Conservation (phyloP, 1,140 invertebrate species). For the Trichonephila clavipes region DNA sequence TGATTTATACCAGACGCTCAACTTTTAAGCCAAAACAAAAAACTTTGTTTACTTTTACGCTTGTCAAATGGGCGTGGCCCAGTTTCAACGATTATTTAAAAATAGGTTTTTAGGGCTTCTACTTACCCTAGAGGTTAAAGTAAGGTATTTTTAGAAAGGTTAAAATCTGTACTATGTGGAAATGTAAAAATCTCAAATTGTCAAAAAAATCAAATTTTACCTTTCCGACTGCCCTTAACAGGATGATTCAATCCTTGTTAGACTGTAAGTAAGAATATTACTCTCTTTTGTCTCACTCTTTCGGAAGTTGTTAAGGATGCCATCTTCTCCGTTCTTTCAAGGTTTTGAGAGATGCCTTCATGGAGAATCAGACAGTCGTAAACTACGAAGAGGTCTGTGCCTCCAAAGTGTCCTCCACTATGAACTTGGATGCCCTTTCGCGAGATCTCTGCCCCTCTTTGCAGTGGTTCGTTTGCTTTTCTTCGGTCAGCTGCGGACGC, state of each 20-base stretch:
- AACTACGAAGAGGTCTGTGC: conserved; percentile 87
- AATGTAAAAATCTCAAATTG: too few species aligned
- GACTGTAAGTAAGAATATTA: conserved; percentile 82
- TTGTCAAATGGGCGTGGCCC: too few species aligned
- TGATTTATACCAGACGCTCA: too few species aligned
- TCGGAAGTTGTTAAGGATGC: not conserved
- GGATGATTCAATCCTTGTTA: conserved; percentile 78
- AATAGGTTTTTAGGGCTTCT: too few species aligned
- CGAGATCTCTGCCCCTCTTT: conserved; percentile 88
- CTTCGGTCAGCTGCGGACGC: conserved; percentile 95
- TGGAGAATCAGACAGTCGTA: conserved; percentile 91
- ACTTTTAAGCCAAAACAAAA: too few species aligned
- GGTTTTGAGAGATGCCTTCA: conserved; percentile 91
- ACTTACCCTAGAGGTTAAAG: too few species aligned
- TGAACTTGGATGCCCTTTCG: conserved; percentile 88
- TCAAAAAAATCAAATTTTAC: too few species aligned
- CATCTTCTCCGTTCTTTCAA: not conserved
- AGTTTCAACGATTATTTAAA: too few species aligned
- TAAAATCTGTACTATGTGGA: too few species aligned
- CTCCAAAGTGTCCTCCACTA: conserved; percentile 86
- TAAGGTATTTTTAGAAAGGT: too few species aligned
- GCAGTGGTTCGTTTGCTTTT: conserved; percentile 96
- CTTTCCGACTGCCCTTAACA: too few species aligned
- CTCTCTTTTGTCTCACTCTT: not conserved
- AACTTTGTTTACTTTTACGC: too few species aligned